Evolutionary conservation across 1,140 invertebrate species (phyloP).

Genomic region (Atopsyche davidsoni): DNA sequence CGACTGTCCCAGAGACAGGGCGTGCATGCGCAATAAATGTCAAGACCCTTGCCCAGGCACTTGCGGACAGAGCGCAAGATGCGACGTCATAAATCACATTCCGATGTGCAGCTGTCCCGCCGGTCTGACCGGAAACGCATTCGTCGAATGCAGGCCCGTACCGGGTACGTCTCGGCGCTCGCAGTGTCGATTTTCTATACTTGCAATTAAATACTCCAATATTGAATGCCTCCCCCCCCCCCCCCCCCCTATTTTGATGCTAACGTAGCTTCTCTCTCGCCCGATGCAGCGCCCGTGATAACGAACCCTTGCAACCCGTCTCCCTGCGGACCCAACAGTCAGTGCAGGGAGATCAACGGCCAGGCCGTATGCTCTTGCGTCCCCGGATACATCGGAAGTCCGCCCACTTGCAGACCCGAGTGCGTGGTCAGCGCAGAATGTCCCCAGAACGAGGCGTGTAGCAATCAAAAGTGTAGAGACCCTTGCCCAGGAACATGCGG

Average conservation of each 20-base stretch:
- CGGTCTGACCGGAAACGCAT: slow-evolving; percentile 73
- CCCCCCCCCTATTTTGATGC: background rate
- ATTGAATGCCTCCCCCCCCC: slow-evolving; percentile 4
- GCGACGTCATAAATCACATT: slow-evolving; percentile 74
- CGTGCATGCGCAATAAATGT: slow-evolving; percentile 70
- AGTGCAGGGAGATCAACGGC: slow-evolving; percentile 53
- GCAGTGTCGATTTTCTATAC: background rate
- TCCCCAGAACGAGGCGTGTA: slow-evolving; percentile 53
- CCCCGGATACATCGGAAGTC: slow-evolving; percentile 53
- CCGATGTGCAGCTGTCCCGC: slow-evolving; percentile 62
- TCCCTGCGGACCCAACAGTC: slow-evolving; percentile 57
- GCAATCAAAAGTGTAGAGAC: slow-evolving; percentile 57
- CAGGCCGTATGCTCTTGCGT: slow-evolving; percentile 57
- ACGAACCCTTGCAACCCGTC: slow-evolving; percentile 52
- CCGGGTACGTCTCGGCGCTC: slow-evolving; percentile 32
- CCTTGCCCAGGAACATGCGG: slow-evolving; percentile 62
- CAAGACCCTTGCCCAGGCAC: slow-evolving; percentile 71
- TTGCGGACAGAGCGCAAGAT: slow-evolving; percentile 66
- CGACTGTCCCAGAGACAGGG: slow-evolving; percentile 68
- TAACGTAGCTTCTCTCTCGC: background rate
- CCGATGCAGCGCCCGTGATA: slow-evolving; percentile 31
- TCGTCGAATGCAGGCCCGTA: slow-evolving; percentile 55
- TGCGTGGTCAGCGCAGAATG: slow-evolving; percentile 60
- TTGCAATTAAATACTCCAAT: background rate
- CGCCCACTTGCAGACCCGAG: slow-evolving; percentile 59